Base-by-base conservation (phyloP, 2,113 vertebrate species). In the Morone chrysops region DNA sequence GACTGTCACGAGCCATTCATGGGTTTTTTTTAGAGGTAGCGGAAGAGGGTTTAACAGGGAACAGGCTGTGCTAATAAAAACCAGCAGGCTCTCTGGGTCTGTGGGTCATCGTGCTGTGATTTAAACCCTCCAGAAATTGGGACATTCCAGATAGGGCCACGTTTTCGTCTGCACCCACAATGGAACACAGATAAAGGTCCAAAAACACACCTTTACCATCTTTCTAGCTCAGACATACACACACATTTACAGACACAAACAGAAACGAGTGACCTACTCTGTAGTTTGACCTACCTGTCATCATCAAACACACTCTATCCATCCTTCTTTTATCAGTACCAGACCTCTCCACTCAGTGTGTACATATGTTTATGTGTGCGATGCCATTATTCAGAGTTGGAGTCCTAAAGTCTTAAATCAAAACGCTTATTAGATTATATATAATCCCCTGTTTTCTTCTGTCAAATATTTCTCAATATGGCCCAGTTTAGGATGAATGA, bases 401-500 rank as follows among this genome's bases (percentile, higher is more conserved):
- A 10, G 11, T 31, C 51, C 48, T 25, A 31, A 31, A 75, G 75
- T 63, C 77, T 67, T 82, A 69, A 81, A 82, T 80, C 75, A 77
- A 82, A 87, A 7, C 0, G 14, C 8, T 82, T 74, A 84, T 90
- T 87, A 75, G 84, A 82, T 88, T 78, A 84, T 45, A 54, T n/a
- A 53, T 80, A 67, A 84, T 81, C 59, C 54, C 11, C 17, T 45
- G 10, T 62, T 68, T 48, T 12, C 36, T 38, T n/a, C 41, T 36
- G 2, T 59, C 3, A 50, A 2, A 11, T 45, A 14, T 22, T 70
- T 67, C 16, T 36, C 59, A 56, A 45, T 38, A 18, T 54, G 70
- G 41, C 47, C 70, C 65, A 40, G 61, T 82, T 70, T 31, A 77
- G 40, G 31, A 63, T 48, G 61, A 72, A 36, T 65, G 22, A 54